Conservation (phyloP, 2,797 vertebrate species). For the Artibeus lituratus region DNA sequence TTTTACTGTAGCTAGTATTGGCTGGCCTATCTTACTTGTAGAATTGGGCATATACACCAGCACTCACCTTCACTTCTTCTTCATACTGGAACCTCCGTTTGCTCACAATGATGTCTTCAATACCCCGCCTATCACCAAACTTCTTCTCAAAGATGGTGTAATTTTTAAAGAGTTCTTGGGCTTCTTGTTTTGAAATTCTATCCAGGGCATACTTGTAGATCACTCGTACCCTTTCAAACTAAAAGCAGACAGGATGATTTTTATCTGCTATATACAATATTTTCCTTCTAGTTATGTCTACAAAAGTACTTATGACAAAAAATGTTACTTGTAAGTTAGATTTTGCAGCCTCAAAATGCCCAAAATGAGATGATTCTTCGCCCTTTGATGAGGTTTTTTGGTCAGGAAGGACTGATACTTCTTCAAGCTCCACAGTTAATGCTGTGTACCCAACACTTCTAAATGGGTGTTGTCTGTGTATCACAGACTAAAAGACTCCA, state of each 20-base stretch:
- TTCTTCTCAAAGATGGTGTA: constrained; percentile 99
- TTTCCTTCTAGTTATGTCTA: neutral
- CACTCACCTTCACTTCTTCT: constrained; percentile 95
- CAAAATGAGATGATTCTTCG: neutral
- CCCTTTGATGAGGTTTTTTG: neutral
- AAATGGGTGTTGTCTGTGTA: neutral
- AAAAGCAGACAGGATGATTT: constrained; percentile 28
- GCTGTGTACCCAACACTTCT: neutral
- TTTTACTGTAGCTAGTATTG: neutral
- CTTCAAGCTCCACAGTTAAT: neutral
- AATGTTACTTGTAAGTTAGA: neutral
- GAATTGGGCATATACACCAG: neutral
- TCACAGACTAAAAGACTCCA: neutral
- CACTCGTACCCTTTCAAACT: constrained; percentile 97
- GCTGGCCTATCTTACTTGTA: neutral
- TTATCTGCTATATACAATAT: neutral
- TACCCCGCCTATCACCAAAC: constrained; percentile 95
- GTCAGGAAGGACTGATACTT: neutral
- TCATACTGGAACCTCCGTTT: constrained; percentile 98
- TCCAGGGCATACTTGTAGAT: constrained; percentile 98
- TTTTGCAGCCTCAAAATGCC: neutral
- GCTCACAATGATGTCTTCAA: constrained; percentile 98
- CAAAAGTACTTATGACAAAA: neutral
- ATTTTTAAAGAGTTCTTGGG: constrained; percentile 97
- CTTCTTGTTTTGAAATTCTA: constrained; percentile 94